Base-by-base conservation (phyloP, 2,888 invertebrate genomes). In the Drosophila macrospina region DNA sequence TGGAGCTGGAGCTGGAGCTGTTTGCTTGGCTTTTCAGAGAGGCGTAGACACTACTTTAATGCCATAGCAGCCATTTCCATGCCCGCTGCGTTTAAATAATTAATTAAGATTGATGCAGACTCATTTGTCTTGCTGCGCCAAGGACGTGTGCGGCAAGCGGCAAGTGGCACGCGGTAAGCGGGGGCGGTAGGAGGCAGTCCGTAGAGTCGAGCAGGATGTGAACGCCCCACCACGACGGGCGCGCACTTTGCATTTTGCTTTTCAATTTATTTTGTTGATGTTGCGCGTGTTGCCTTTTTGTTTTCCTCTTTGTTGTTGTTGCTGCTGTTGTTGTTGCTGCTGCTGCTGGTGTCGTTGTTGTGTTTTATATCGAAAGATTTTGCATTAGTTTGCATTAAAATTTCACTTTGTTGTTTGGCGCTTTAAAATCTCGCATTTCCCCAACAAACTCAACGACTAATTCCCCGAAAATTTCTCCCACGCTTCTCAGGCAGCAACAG, bases 71-170 rank as follows among this genome's bases (percentile, higher is more conserved):
- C 79, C 74, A 85, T 88, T 85, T 76, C 74, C 86, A 79, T 88
- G 83, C 83, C 88, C 84, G 86, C 69, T 89, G 86, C 88, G 88
- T 88, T 86, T 86, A 86, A 86, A 86, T 86, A 86, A 86, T 86
- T 86, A 86, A 88, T 88, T 88, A 88, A 88, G 87, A 88, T 88
- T 87, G 88, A 88, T 88, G 87, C 86, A 84, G 86, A 86, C 87
- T 80, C 86, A 88, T 88, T 88, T 88, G 87, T 88, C 86, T 82
- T 76, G 80, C 74, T 72, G 70, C 80, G 74, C 76, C 71, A 74
- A 80, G 79, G 74, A 80, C 64, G 52, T 26, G 83, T 41, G 59
- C 41, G 64, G 73, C 32, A 41, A 24, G 41, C 24, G n/a, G n/a
- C n/a, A n/a, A n/a, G n/a, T n/a, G n/a, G n/a, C n/a, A n/a, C n/a